Conservation (phyloP, 2,888 invertebrate species). For the Mythimna loreyi region DNA sequence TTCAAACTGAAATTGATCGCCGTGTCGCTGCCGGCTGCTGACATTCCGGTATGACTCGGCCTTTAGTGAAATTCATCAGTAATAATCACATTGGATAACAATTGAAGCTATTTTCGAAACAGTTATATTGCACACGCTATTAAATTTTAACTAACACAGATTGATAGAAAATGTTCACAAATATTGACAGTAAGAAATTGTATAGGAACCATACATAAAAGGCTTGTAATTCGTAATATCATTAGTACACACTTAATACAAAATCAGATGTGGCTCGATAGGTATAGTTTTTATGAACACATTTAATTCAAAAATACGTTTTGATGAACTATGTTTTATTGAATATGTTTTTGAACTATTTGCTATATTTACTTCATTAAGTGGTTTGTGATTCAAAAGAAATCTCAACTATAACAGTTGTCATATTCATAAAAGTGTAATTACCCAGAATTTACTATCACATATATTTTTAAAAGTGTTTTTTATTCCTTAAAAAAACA, state of each 20-base stretch:
- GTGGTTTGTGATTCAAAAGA: background rate
- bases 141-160: slow-evolving; percentile 38
- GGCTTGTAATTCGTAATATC: slow-evolving; percentile 57
- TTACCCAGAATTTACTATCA: background rate
- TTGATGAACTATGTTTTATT: background rate
- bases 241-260: slow-evolving; percentile 51
- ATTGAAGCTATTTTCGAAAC: slow-evolving; percentile 11
- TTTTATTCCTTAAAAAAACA: background rate
- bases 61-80: slow-evolving; percentile 1
- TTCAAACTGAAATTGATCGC: too few relatives aligned
- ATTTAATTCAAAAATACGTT: slow-evolving; percentile 13
- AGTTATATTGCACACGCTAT: slow-evolving; percentile 29
- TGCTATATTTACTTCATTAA: too few relatives aligned
- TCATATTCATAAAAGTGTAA: background rate
- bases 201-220: slow-evolving; percentile 72
- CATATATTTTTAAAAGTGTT: too few relatives aligned
- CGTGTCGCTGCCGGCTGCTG: too few relatives aligned
- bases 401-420: background rate
- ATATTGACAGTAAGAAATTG: slow-evolving; percentile 57
- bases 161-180: slow-evolving; percentile 52
- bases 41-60: too few relatives aligned
- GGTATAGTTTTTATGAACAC: slow-evolving; percentile 26
- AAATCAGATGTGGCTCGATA: slow-evolving; percentile 58
- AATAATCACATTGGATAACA: slow-evolving; percentile 1
- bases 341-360: too few relatives aligned